A percentile compares a stretch with the other conserved stretches of the same genome.
Conservation (phyloP, 2,797 vertebrate genomes). For the Acestrorhynchus altus region DNA sequence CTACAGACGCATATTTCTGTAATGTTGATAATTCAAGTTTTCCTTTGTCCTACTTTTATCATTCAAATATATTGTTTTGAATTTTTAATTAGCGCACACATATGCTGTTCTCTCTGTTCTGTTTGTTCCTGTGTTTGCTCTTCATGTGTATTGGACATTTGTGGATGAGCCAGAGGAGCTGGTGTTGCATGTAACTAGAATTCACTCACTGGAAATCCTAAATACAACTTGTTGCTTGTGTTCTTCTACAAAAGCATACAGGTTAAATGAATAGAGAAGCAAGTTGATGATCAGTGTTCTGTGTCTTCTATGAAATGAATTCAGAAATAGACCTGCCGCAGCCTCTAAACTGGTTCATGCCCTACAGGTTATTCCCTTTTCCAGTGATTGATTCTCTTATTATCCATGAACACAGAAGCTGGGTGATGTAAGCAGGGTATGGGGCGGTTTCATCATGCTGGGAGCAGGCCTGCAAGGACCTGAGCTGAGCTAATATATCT, state of each 20-base stretch:
- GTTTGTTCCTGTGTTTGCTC: neutral
- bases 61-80: neutral
- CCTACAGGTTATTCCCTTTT: slow-evolving; percentile 33
- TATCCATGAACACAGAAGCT: slow-evolving; percentile 1
- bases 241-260: neutral
- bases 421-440: neutral
- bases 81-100: no score
- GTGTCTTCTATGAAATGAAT: neutral
- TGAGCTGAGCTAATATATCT: neutral
- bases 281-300: neutral
- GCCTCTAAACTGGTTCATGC: slow-evolving; percentile 25
- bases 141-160: neutral
- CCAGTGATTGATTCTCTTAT: slow-evolving; percentile 39
- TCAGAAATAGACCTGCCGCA: slow-evolving; percentile 8
- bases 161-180: neutral
- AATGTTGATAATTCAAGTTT: neutral
- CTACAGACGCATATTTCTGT: no score
- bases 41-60: neutral
- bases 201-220: neutral
- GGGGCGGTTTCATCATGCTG: neutral
- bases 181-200: neutral
- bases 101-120: neutral
- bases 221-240: neutral
- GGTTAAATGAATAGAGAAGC: neutral
- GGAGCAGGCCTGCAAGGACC: neutral